Conservation (phyloP, 2,888 invertebrate species). For the Diarsia brunnea region DNA sequence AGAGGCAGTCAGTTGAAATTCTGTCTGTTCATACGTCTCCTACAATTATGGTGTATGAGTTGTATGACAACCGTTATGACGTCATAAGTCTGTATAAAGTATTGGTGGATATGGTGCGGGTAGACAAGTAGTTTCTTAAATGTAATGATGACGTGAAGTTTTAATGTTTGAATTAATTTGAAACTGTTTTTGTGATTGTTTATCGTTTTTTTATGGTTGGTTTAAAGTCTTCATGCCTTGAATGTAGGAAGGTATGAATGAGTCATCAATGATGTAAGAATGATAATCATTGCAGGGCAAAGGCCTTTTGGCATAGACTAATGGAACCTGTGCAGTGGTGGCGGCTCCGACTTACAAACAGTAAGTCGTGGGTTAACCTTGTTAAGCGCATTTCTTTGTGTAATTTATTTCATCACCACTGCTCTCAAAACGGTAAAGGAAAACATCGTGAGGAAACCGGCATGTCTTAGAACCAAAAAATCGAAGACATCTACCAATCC, state of each 20-base stretch:
- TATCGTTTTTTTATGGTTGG: constrained; percentile 20
- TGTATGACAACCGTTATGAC: constrained; percentile 32
- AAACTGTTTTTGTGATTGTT: constrained; percentile 11
- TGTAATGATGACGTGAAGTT: constrained; percentile 36
- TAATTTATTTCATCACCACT: too few relatives aligned
- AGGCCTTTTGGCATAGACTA: not conserved
- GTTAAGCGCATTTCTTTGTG: too few relatives aligned
- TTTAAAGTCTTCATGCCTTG: not conserved
- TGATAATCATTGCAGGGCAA: not conserved
- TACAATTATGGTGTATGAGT: not conserved
- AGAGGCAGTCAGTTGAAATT: not conserved
- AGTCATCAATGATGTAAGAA: not conserved
- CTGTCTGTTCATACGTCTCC: not conserved
- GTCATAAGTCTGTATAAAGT: constrained; percentile 43
- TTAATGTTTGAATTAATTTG: constrained; percentile 18
- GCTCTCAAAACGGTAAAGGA: too few relatives aligned
- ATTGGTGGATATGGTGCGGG: constrained; percentile 18
- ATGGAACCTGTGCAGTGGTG: not conserved
- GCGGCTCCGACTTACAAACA: too few relatives aligned
- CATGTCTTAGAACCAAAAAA: too few relatives aligned
- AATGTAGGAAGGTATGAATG: not conserved
- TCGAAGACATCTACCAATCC: too few relatives aligned
- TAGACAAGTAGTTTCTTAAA: constrained; percentile 23
- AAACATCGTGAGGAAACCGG: too few relatives aligned
- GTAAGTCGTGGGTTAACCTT: too few relatives aligned